Percentiles rank a stretch among this genome's conserved stretches.
phyloP scores from a whole-genome alignment of 1,140 invertebrate species.

The Aphidius ervi region DNA sequence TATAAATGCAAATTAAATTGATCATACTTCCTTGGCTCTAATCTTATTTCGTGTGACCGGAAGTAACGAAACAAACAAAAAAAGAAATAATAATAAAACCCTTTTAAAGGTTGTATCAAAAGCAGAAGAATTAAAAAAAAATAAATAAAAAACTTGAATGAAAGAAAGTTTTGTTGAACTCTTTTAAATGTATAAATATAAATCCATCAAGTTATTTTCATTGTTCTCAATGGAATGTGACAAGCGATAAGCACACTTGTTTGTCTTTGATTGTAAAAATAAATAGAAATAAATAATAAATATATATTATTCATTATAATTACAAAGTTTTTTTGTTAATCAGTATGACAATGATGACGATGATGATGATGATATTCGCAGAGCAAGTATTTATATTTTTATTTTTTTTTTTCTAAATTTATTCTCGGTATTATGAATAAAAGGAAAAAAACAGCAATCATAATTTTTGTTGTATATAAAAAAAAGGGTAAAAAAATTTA shows the following conservation, averaged over 20 bases:
- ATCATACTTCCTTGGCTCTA: conserved; percentile 7
- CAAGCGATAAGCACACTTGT: no score
- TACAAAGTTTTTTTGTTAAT: no score
- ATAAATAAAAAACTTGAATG: neutral
- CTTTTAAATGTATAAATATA: no score
- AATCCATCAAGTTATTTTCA: no score
- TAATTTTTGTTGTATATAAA: neutral
- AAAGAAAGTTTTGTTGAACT: no score
- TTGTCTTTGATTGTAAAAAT: no score
- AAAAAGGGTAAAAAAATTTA: neutral
- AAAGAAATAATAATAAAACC: neutral
- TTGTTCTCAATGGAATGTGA: no score
- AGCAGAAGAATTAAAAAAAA: neutral
- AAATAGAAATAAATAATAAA: no score
- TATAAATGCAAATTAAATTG: conserved; percentile 12
- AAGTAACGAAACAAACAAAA: conserved; percentile 6
- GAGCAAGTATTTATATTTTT: neutral
- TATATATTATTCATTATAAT: no score
- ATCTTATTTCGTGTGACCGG: conserved; percentile 18
- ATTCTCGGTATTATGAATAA: no score
- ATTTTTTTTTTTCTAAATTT: neutral
- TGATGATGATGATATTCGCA: neutral
- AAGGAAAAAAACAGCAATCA: no score
- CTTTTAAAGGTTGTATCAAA: no score
- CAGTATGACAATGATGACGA: neutral